phyloP scores from a whole-genome alignment of 2,797 vertebrate genomes.

The Gymnothorax javanicus region DNA sequence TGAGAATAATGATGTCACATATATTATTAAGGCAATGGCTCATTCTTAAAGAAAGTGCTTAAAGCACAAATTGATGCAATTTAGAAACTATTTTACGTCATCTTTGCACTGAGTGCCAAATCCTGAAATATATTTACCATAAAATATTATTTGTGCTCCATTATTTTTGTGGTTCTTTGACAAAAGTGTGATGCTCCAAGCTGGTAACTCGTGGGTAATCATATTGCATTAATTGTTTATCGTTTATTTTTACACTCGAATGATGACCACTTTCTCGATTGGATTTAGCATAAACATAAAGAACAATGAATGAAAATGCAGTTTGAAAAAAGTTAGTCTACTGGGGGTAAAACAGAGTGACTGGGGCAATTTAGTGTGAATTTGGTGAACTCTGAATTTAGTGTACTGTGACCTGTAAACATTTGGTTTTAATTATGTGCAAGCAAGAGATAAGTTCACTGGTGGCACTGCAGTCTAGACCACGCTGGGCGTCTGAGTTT shows the following conservation, averaged over 20 bases:
- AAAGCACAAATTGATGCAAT: background rate
- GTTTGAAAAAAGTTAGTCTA: background rate
- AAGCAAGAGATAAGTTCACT: conserved; percentile 36
- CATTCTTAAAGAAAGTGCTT: background rate
- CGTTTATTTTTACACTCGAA: background rate
- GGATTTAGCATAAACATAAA: background rate
- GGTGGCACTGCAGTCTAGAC: conserved; percentile 31
- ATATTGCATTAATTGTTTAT: background rate
- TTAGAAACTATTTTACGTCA: background rate
- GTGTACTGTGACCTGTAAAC: conserved; percentile 7
- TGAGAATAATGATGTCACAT: background rate
- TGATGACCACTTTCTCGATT: background rate
- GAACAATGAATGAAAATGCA: background rate
- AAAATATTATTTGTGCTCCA: background rate
- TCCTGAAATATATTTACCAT: background rate
- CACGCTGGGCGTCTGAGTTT: conserved; percentile 27
- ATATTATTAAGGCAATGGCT: background rate
- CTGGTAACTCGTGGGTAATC: background rate
- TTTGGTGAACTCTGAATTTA: conserved; percentile 42
- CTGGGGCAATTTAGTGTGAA: conserved; percentile 19
- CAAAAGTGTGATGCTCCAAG: background rate
- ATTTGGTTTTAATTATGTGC: conserved; percentile 47
- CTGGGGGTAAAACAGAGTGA: background rate
- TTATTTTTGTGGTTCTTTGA: background rate
- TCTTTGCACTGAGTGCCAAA: background rate